These are phyloP conservation scores for Sebastes nivosus DNA, from an alignment of 2,797 vertebrate genomes.

Conservation along the genomic window DNA sequence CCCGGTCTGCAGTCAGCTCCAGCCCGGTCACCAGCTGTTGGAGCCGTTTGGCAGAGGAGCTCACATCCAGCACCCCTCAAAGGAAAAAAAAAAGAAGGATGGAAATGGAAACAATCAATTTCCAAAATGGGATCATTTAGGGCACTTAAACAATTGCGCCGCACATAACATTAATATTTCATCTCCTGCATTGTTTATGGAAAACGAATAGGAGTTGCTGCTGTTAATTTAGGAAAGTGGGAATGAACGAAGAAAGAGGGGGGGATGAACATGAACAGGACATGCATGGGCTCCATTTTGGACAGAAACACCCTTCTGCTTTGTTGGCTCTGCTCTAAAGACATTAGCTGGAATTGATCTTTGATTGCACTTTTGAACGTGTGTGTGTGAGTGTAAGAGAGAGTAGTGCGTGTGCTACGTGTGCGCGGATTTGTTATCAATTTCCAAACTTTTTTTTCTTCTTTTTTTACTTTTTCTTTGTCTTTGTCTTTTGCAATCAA, in stretches of 20 bases:
- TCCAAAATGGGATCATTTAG: slow-evolving; percentile 91
- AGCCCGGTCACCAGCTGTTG: slow-evolving; percentile 93
- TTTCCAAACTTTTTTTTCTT: neutral
- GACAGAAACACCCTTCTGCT: slow-evolving; percentile 43
- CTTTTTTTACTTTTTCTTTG: too few relatives aligned
- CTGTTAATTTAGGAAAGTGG: slow-evolving; percentile 70
- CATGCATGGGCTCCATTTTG: slow-evolving; percentile 29
- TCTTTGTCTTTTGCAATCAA: neutral
- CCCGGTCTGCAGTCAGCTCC: slow-evolving; percentile 81
- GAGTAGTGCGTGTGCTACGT: neutral
- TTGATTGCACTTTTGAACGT: slow-evolving; percentile 35
- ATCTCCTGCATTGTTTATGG: slow-evolving; percentile 83
- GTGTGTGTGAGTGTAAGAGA: neutral
- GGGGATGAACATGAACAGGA: neutral
- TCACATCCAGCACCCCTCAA: slow-evolving; percentile 84
- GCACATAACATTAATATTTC: slow-evolving; percentile 88
- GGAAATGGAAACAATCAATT: slow-evolving; percentile 89
- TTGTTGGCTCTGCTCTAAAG: slow-evolving; percentile 50
- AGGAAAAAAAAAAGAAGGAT: slow-evolving; percentile 64
- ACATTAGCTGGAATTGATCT: slow-evolving; percentile 58
- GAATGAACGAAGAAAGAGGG: neutral
- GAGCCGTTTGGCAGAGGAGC: slow-evolving; percentile 83
- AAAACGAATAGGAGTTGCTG: slow-evolving; percentile 69
- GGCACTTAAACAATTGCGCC: slow-evolving; percentile 91
- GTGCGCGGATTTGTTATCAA: neutral